Evolutionary conservation across 2,888 invertebrate species (phyloP).

Genomic region (Crematogaster levior): DNA sequence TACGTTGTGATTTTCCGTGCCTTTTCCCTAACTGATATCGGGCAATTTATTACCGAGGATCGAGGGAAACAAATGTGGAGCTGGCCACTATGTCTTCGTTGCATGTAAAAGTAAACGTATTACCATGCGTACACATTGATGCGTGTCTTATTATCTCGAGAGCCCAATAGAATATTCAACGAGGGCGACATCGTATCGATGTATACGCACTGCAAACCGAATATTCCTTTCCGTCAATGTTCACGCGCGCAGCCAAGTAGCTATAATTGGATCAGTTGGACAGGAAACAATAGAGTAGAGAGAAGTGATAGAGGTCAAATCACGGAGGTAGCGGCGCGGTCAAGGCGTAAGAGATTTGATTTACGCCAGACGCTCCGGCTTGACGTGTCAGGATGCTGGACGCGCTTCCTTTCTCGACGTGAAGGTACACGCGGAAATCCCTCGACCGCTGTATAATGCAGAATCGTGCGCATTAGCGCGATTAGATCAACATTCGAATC

Average conservation of each 20-base stretch:
- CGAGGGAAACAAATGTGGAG: slow-evolving; percentile 42
- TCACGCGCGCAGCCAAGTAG: slow-evolving; percentile 27
- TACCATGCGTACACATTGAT: slow-evolving; percentile 60
- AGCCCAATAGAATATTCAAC: slow-evolving; percentile 43
- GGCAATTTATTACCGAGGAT: slow-evolving; percentile 51
- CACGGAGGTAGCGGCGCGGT: slow-evolving; percentile 28
- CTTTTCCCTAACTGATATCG: slow-evolving; percentile 40
- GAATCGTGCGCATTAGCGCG: slow-evolving; percentile 75
- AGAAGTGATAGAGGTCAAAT: slow-evolving; percentile 47
- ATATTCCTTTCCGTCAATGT: slow-evolving; percentile 42
- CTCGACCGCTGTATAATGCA: slow-evolving; percentile 76
- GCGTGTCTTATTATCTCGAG: slow-evolving; percentile 57
- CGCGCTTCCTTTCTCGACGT: slow-evolving; percentile 54
- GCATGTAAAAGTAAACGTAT: slow-evolving; percentile 60
- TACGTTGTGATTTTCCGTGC: slow-evolving; percentile 25
- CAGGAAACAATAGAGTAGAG: background rate
- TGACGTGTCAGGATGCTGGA: slow-evolving; percentile 57
- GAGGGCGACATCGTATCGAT: background rate
- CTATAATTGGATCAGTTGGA: slow-evolving; percentile 28
- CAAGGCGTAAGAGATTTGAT: slow-evolving; percentile 65
- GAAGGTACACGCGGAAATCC: slow-evolving; percentile 61
- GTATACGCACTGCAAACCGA: slow-evolving; percentile 42
- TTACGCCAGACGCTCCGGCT: slow-evolving; percentile 58
- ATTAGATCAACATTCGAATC: slow-evolving; percentile 77
- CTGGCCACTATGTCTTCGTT: slow-evolving; percentile 35